These are phyloP conservation scores for Shargacucullia verbasci DNA, from an alignment of 2,888 invertebrate genomes.

Conservation along the genomic window DNA sequence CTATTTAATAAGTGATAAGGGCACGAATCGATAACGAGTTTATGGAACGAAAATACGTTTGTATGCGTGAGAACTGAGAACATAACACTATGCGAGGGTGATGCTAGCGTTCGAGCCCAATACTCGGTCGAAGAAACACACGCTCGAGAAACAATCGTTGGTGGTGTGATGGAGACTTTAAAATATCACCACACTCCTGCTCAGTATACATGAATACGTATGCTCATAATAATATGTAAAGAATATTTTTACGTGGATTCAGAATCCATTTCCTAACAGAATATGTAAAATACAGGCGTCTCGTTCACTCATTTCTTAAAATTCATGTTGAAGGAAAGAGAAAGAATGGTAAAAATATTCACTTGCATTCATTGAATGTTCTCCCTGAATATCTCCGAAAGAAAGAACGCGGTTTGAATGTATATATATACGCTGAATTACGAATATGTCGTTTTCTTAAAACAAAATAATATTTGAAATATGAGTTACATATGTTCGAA, in stretches of 20 bases:
- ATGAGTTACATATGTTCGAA: slow-evolving; percentile 21
- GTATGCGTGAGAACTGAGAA: too few species aligned
- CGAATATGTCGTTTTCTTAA: slow-evolving; percentile 30
- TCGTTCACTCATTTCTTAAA: slow-evolving; percentile 29
- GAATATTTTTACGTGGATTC: slow-evolving; percentile 26
- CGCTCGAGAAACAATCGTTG: too few species aligned
- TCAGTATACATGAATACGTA: not conserved
- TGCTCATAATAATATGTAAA: not conserved
- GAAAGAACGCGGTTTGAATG: slow-evolving; percentile 32
- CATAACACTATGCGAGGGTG: too few species aligned
- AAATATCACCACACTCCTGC: not conserved
- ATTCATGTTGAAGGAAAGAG: slow-evolving; percentile 15
- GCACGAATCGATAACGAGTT: too few species aligned
- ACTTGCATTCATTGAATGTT: slow-evolving; percentile 45
- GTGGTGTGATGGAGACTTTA: not conserved
- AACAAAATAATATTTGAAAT: slow-evolving; percentile 29
- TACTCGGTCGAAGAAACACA: too few species aligned
- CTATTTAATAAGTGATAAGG: too few species aligned
- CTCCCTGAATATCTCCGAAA: slow-evolving; percentile 25
- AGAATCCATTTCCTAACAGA: slow-evolving; percentile 38
- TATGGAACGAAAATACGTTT: too few species aligned
- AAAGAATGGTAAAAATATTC: slow-evolving; percentile 29
- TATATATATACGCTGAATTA: slow-evolving; percentile 41
- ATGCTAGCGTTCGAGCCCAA: too few species aligned
- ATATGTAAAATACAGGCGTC: slow-evolving; percentile 24